Conservation (phyloP, 2,113 vertebrate species). For the Phaethon lepturus region DNA sequence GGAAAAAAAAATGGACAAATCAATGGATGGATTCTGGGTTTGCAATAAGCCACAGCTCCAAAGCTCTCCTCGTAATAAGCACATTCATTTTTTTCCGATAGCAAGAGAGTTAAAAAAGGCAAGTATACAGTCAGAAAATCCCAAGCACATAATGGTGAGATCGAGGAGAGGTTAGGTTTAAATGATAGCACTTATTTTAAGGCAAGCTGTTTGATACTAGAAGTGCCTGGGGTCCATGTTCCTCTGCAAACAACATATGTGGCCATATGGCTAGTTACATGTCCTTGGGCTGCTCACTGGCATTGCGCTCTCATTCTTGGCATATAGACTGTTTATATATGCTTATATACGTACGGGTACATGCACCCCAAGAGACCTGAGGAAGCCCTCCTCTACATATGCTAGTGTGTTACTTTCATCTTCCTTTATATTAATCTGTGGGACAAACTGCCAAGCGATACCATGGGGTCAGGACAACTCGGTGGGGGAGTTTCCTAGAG, state of each 20-base stretch:
- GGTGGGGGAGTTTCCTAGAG: accelerated
- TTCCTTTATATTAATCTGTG: neutral
- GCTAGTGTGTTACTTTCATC: neutral
- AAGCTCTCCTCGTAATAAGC: neutral
- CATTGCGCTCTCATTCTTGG: neutral
- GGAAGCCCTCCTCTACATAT: neutral
- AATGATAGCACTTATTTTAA: neutral
- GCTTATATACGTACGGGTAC: accelerated
- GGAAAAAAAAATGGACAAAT: neutral
- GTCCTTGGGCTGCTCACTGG: neutral
- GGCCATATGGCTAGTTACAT: neutral
- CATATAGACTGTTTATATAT: neutral
- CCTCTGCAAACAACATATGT: neutral
- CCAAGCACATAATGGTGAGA: neutral
- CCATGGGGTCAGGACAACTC: accelerated
- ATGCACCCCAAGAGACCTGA: neutral
- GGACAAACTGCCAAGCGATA: neutral
- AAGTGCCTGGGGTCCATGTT: accelerated
- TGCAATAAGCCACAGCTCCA: neutral
- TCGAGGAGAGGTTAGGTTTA: neutral
- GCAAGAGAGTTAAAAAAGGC: neutral
- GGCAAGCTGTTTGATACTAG: neutral
- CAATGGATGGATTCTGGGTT: neutral
- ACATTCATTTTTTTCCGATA: neutral
- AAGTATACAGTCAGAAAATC: neutral